A percentile compares a stretch with the other conserved stretches of the same genome.
These are phyloP conservation scores for Pyrocephalus nanus DNA, from an alignment of 2,797 vertebrate species.

Conservation along the genomic window DNA sequence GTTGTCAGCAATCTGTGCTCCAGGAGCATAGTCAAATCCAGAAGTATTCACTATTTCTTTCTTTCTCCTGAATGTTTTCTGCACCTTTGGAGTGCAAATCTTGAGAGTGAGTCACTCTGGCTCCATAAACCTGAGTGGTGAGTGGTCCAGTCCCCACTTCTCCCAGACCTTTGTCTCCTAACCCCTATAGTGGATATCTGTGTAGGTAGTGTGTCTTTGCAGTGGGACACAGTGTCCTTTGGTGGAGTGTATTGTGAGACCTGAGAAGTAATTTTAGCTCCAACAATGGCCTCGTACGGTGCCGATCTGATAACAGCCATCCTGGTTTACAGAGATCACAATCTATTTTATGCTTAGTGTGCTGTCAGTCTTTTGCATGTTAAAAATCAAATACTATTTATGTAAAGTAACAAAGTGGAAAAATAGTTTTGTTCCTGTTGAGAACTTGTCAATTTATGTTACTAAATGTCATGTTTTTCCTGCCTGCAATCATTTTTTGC, in stretches of 20 bases:
- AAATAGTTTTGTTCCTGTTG: not conserved
- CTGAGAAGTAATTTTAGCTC: conserved; percentile 42
- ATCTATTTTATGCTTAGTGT: conserved; percentile 15
- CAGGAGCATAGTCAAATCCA: not conserved
- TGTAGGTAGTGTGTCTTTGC: not conserved
- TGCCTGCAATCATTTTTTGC: not conserved
- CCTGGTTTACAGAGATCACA: not conserved
- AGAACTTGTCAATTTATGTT: conserved; percentile 43
- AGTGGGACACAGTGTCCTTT: conserved; percentile 11
- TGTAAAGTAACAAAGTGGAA: conserved; percentile 22
- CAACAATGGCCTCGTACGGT: conserved; percentile 22
- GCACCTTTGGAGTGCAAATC: not conserved
- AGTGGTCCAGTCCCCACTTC: not conserved
- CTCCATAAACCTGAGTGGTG: not conserved
- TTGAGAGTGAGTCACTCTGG: not conserved
- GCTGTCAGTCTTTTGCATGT: not conserved
- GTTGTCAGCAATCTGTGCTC: not conserved
- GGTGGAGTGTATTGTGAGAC: not conserved
- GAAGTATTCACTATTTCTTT: not conserved
- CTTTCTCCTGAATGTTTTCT: not conserved
- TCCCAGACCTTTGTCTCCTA: not conserved
- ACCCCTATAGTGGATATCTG: not conserved
- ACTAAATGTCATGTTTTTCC: conserved; percentile 26
- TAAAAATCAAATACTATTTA: conserved; percentile 22
- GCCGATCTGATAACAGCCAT: conserved; percentile 60